Evolutionary conservation across 1,140 invertebrate genomes (phyloP), one percentile per base, ranked within the genome.

Genomic region (Euwallacea similis): DNA sequence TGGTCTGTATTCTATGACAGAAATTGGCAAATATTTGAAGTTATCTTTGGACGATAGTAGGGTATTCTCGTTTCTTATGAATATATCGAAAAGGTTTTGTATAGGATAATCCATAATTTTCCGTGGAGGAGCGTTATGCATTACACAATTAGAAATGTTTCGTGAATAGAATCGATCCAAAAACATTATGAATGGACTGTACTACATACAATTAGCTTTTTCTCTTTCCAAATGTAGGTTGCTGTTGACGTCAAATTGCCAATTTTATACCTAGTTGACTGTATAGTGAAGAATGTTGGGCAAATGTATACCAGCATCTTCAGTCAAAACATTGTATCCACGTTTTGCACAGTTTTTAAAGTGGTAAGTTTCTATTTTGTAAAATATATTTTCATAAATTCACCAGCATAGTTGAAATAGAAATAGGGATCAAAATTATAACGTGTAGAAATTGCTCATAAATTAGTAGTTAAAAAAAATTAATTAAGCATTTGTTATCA

Each of bases 281-380:
- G 97, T 66, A 98, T 99, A 79, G 90, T 98, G 83, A 99, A 99
- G 89, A 99, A 98, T 87, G 90, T 98, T 77, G 91, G 90, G 76
- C 87, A 88, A 77, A 87, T 88, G 56, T 99, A 99, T 84, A 88
- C 91, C 42, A 84, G 87, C 79, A 88, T 97, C 73, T 98, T 99
- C 83, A 89, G 90, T 13, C 88, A 93, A 82, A 92, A 91, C 83
- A 93, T 97, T 77, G 93, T 94, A 69, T 88, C 88, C 77, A 91
- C 90, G 78, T 97, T 97, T 84, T 88, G 88, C 78, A 85, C 86
- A 79, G 93, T 93, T 16, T 98, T 98, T 85, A 92, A 95, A 85
- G 91, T 95, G 93, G 96, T 97, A 88, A 87, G 80, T 82, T 73
- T 68, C 15, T 15, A 43, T 64, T 69, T 50, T 65, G 3, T 13